phyloP scores from a whole-genome alignment of 2,797 vertebrate species.

The Poecilia velifera region DNA sequence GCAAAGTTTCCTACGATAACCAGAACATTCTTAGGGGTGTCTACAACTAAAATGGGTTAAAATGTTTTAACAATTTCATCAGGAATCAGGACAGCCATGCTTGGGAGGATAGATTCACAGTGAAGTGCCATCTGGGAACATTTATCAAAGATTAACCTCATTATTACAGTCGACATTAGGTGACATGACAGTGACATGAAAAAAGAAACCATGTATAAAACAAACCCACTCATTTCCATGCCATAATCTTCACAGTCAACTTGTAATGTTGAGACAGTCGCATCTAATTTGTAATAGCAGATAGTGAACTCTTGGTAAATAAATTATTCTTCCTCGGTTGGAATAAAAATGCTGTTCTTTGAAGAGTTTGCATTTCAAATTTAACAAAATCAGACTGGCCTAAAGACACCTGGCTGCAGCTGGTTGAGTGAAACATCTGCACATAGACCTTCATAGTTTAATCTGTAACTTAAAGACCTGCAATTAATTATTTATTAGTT shows the following conservation, averaged over 20 bases:
- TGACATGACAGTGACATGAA: not conserved
- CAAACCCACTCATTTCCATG: no score
- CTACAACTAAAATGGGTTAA: not conserved
- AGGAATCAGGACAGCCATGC: not conserved
- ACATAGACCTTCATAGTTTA: not conserved
- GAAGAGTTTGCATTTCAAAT: not conserved
- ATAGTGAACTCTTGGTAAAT: not conserved
- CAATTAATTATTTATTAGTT: not conserved
- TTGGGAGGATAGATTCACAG: not conserved
- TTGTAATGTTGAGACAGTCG: not conserved
- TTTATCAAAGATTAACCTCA: not conserved
- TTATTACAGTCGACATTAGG: not conserved
- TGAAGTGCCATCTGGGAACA: not conserved
- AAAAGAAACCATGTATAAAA: not conserved
- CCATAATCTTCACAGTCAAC: not conserved
- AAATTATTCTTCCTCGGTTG: not conserved
- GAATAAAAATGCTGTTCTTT: not conserved
- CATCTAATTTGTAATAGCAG: not conserved
- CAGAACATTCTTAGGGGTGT: not conserved
- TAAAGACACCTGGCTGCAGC: not conserved
- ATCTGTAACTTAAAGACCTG: not conserved
- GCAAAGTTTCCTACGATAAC: not conserved
- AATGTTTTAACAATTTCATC: not conserved
- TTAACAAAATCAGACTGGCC: not conserved
- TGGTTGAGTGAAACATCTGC: not conserved